These are phyloP conservation scores for Clunio marinus DNA, from an alignment of 2,888 invertebrate genomes.

Conservation along the genomic window DNA sequence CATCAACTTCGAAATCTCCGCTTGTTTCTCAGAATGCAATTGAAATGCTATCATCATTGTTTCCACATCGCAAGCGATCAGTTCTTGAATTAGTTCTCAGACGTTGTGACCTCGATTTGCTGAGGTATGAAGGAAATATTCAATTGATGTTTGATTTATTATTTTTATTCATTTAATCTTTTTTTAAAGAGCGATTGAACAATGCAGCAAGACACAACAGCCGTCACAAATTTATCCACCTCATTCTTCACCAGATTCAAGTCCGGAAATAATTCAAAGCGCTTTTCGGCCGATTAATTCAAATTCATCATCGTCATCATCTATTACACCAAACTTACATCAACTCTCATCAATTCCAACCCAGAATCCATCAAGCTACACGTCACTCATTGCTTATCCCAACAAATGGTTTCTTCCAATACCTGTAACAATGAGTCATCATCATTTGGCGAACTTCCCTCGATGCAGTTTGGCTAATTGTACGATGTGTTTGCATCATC, in stretches of 20 bases:
- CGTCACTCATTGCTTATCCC: slow-evolving; percentile 45
- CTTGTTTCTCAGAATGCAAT: slow-evolving; percentile 67
- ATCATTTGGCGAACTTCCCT: slow-evolving; percentile 53
- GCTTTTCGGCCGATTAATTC: slow-evolving; percentile 28
- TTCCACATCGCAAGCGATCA: slow-evolving; percentile 82
- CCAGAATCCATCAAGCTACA: slow-evolving; percentile 36
- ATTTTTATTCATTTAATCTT: neutral
- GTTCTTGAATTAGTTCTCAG: slow-evolving; percentile 88
- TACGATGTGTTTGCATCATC: slow-evolving; percentile 39
- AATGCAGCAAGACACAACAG: slow-evolving; percentile 43
- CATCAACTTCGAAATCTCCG: slow-evolving; percentile 43
- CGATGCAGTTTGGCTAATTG: slow-evolving; percentile 53
- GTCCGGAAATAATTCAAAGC: slow-evolving; percentile 39
- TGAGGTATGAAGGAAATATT: slow-evolving; percentile 56
- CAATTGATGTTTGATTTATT: slow-evolving; percentile 81
- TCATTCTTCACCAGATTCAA: slow-evolving; percentile 42
- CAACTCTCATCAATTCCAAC: slow-evolving; percentile 31
- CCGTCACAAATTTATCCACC: slow-evolving; percentile 41
- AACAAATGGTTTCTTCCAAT: slow-evolving; percentile 50
- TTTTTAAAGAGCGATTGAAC: slow-evolving; percentile 47
- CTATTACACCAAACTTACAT: slow-evolving; percentile 9
- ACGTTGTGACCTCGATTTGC: slow-evolving; percentile 84
- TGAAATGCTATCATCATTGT: slow-evolving; percentile 82
- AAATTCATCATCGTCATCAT: neutral
- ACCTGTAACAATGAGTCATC: slow-evolving; percentile 50